phyloP scores from a whole-genome alignment of 1,140 invertebrate genomes.

The Bombus confusus region DNA sequence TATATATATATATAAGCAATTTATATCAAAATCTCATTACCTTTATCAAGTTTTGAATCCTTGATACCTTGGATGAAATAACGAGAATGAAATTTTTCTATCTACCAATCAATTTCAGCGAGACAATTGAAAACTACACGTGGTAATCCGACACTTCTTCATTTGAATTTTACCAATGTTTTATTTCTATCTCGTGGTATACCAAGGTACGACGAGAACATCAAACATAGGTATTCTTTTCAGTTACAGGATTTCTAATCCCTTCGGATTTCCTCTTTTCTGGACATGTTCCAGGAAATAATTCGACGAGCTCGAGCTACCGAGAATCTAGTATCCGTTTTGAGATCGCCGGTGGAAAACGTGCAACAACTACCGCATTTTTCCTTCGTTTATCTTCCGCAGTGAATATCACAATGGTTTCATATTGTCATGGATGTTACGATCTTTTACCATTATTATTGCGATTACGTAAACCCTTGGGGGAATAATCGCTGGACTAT shows the following conservation, averaged over 20 bases:
- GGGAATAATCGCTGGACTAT: background rate
- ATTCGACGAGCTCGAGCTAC: conserved; percentile 4
- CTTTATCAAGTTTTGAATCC: no score
- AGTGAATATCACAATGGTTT: background rate
- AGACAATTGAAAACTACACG: no score
- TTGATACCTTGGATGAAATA: no score
- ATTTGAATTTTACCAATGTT: background rate
- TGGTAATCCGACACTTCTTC: background rate
- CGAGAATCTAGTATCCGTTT: background rate
- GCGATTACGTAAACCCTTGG: background rate
- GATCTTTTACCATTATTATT: background rate
- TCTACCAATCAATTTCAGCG: no score
- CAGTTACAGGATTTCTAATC: conserved; percentile 9
- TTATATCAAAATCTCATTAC: no score
- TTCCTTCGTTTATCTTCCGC: background rate
- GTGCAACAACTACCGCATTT: conserved; percentile 20
- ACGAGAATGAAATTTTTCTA: no score
- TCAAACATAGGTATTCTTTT: background rate
- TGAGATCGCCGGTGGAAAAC: background rate
- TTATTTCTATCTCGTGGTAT: background rate
- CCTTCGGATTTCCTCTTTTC: background rate
- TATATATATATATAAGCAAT: no score
- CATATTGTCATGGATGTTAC: background rate
- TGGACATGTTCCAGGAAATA: conserved; percentile 26
- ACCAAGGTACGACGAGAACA: background rate